A percentile compares a stretch with the other conserved stretches of the same genome.
These are phyloP conservation scores for Chelonus formosanus DNA, from an alignment of 2,888 invertebrate species.

Conservation along the genomic window DNA sequence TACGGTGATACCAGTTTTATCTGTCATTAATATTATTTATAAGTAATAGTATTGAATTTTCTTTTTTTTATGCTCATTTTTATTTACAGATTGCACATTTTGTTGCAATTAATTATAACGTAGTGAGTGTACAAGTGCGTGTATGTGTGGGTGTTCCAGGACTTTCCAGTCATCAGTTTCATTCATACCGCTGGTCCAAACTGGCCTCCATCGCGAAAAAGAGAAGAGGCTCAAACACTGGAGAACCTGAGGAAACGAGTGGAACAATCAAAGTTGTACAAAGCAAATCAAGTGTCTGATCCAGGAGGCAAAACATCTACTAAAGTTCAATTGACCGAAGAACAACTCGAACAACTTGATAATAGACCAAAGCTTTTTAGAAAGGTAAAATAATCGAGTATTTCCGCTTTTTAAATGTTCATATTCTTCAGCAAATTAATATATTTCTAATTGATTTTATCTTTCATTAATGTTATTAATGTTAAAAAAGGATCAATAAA, in stretches of 20 bases:
- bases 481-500: too few species aligned
- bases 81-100: not conserved
- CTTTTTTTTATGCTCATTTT: too few species aligned
- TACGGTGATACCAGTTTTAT: too few species aligned
- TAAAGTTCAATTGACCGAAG: constrained; percentile 50
- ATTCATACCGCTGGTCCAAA: constrained; percentile 60
- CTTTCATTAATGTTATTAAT: too few species aligned
- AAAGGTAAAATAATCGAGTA: constrained; percentile 61
- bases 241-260: constrained; percentile 77
- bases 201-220: constrained; percentile 72
- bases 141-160: constrained; percentile 38
- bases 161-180: constrained; percentile 53
- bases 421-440: too few species aligned
- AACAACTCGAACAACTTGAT: constrained; percentile 68
- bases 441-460: too few species aligned
- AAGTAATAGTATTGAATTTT: too few species aligned
- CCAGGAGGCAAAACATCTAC: constrained; percentile 56
- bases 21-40: too few species aligned
- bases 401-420: too few species aligned
- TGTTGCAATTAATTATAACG: constrained; percentile 1
- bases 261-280: constrained; percentile 68
- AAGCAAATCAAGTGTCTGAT: constrained; percentile 67
- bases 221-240: constrained; percentile 76
- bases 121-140: not conserved
- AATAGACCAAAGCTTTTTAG: constrained; percentile 72